Base-by-base conservation (phyloP, 2,113 vertebrate species). In the Ellobius talpinus region DNA sequence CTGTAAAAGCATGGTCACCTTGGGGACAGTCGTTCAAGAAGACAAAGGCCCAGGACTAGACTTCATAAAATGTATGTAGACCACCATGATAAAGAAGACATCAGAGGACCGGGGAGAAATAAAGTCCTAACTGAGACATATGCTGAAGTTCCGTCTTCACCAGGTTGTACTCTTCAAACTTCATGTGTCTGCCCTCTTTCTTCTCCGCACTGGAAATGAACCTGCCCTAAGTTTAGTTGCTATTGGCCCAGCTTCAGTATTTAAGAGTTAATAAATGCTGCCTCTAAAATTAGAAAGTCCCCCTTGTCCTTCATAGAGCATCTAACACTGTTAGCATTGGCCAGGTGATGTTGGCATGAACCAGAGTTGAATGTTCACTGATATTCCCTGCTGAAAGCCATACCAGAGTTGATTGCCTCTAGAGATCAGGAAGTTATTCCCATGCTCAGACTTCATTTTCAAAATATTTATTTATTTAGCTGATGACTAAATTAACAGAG, bases 371-470 rank as follows among this genome's bases (percentile, higher is more conserved):
- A 36, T 47, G 89, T 87, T 90, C 36, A 16, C 91, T 73, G 50
- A 66, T 72, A 82, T 61, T 76, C 47, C 63, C 63, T 13, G 52
- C 63, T 70, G 93, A 96, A 95, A 78, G 65, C 42, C 76, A 77
- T 36, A 94, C 78, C 63, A 33, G 58, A 87, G 55, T 39, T 89
- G 91, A 93, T 70, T 89, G 90, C 52, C 87, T 36, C 78, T 78
- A 42, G 42, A 91, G 94, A 97, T 88, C 72, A 96, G 50, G 47
- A 65, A 73, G 58, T 90, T 96, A 90, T 39, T 90, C 85, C 29
- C 74, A 65, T 92, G 87, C 84, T 86, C 89, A 93, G 87, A 96
- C 61, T 96, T 97, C 78, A 96, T 96, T 95, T 96, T 91, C 93
- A 92, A 97, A 96, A 86, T 94, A 94, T 94, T 90, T 90, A 76